phyloP scores from a whole-genome alignment of 2,888 invertebrate genomes.

The Glaucopsyche alexis region DNA sequence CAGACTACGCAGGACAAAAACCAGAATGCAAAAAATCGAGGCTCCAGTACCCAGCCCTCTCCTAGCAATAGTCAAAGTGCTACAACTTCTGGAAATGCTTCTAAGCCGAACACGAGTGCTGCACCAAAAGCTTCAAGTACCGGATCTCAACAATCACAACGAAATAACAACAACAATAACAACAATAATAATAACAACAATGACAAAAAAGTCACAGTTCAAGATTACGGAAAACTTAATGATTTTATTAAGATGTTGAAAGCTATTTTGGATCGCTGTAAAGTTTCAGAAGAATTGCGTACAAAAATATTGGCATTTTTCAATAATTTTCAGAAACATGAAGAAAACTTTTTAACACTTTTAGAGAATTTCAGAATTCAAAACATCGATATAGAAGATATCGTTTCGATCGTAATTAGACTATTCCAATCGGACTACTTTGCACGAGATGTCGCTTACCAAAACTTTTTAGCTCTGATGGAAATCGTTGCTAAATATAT shows the following conservation, averaged over 20 bases:
- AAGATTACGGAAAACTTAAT: slow-evolving; percentile 18
- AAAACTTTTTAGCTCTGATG: slow-evolving; percentile 30
- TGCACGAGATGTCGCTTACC: slow-evolving; percentile 20
- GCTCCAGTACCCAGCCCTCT: background rate
- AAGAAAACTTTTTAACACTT: background rate
- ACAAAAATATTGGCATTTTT: slow-evolving; percentile 1
- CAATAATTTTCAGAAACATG: background rate
- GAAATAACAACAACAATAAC: slow-evolving; percentile 31
- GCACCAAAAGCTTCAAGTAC: slow-evolving; percentile 18
- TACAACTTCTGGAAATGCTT: background rate
- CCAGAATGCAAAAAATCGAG: background rate
- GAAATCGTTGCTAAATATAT: slow-evolving; percentile 30
- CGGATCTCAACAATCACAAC: slow-evolving; percentile 30
- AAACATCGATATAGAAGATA: background rate
- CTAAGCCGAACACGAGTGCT: background rate
- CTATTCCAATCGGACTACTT: slow-evolving; percentile 1
- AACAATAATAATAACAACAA: background rate
- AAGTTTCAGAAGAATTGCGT: background rate
- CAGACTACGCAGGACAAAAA: background rate
- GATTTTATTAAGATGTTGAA: slow-evolving; percentile 1
- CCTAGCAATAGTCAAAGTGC: background rate
- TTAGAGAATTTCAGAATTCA: background rate
- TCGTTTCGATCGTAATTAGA: background rate
- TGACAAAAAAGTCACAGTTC: background rate
- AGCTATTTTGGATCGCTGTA: background rate